Conservation (phyloP, 92 coral and sea anemone genomes). For the Siderastrea siderea region DNA sequence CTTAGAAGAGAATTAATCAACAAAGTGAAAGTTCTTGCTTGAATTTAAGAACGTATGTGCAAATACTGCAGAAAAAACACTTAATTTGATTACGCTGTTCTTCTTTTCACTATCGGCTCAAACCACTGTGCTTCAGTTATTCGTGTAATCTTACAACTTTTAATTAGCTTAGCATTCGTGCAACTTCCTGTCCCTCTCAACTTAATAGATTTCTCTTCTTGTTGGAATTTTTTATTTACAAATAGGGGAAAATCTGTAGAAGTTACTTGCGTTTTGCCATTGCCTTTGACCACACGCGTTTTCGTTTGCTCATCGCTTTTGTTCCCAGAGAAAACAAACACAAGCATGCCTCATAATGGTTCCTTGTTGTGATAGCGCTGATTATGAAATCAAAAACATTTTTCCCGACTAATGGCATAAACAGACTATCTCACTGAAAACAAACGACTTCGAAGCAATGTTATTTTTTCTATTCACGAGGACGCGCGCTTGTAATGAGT, state of each 20-base stretch:
- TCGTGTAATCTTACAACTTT: constrained; percentile 54
- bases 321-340: constrained; percentile 74
- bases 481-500: constrained; percentile 29
- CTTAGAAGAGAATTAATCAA: background rate
- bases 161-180: constrained; percentile 59
- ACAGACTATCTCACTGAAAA: constrained; percentile 52
- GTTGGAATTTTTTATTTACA: background rate
- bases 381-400: constrained; percentile 58
- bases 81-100: background rate
- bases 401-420: constrained; percentile 61
- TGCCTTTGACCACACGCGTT: constrained; percentile 55
- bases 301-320: constrained; percentile 21
- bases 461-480: constrained; percentile 42
- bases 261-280: background rate
- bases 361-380: constrained; percentile 67
- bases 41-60: background rate
- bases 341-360: constrained; percentile 25
- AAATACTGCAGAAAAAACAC: background rate
- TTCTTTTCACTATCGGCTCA: constrained; percentile 39
- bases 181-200: constrained; percentile 56
- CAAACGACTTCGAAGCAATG: constrained; percentile 46
- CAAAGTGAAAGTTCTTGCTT: background rate
- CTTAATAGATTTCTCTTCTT: constrained; percentile 9
- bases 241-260: background rate
- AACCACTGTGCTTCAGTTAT: constrained; percentile 29